Conservation (phyloP, 2,888 invertebrate species). For the Tupiocoris notatus region DNA sequence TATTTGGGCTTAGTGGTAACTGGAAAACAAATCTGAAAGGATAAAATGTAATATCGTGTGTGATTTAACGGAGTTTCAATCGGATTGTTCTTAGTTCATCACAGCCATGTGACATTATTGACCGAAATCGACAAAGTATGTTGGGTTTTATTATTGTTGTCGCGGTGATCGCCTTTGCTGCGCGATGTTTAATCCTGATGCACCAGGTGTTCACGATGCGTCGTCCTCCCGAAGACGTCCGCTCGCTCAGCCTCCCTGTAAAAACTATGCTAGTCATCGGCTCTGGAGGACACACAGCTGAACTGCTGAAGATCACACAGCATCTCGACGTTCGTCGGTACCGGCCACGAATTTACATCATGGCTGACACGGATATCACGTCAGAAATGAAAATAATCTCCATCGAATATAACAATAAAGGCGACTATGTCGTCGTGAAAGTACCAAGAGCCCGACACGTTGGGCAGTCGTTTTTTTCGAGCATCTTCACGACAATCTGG, state of each 20-base stretch:
- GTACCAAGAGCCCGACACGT: constrained; percentile 73
- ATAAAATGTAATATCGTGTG: no score
- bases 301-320: constrained; percentile 70
- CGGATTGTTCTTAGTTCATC: no score
- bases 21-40: no score
- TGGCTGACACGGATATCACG: constrained; percentile 74
- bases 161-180: background rate
- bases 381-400: constrained; percentile 67
- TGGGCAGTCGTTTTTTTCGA: constrained; percentile 77
- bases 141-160: background rate
- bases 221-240: constrained; percentile 5
- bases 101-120: no score
- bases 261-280: constrained; percentile 67
- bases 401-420: constrained; percentile 52
- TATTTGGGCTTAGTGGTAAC: no score
- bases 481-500: constrained; percentile 73
- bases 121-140: no score
- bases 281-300: constrained; percentile 92
- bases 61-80: no score
- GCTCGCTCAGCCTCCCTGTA: constrained; percentile 12
- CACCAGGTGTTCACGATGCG: constrained; percentile 25
- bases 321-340: constrained; percentile 65
- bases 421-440: constrained; percentile 28
- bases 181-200: constrained; percentile 31
- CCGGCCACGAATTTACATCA: constrained; percentile 71